Evolutionary conservation across 2,888 invertebrate genomes (phyloP).

Genomic region (Hoplodrina ambigua): DNA sequence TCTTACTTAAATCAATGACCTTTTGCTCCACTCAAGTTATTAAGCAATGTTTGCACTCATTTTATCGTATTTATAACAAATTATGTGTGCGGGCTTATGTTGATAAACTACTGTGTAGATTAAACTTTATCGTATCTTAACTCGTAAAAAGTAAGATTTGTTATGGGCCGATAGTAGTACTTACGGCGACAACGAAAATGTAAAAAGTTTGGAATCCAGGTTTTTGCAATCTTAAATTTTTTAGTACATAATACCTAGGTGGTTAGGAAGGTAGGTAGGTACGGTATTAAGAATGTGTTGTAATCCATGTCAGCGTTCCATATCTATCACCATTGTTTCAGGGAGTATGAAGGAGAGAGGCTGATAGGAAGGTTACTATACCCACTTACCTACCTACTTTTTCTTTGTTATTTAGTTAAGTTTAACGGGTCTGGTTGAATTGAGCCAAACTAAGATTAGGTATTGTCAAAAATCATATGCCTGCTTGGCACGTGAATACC

Average conservation of each 20-base stretch:
- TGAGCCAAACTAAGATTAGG: background rate
- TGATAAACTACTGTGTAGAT: conserved; percentile 36
- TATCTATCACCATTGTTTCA: too few species aligned
- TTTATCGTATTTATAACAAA: conserved; percentile 33
- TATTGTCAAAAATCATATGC: conserved; percentile 3
- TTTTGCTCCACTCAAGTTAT: conserved; percentile 38
- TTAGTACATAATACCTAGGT: too few species aligned
- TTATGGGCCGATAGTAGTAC: conserved; percentile 2
- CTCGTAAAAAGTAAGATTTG: conserved; percentile 11
- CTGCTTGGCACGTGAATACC: conserved; percentile 18
- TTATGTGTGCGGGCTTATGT: conserved; percentile 14
- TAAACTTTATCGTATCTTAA: conserved; percentile 27
- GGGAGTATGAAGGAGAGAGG: too few species aligned
- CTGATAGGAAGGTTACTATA: too few species aligned
- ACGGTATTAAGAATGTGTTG: too few species aligned
- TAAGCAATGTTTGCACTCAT: conserved; percentile 33
- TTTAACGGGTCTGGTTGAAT: background rate
- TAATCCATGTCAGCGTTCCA: too few species aligned
- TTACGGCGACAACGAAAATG: too few species aligned
- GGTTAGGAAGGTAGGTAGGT: too few species aligned
- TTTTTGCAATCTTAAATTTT: too few species aligned
- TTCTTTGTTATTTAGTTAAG: too few species aligned
- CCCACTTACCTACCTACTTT: too few species aligned
- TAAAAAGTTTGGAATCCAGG: too few species aligned
- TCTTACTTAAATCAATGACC: conserved; percentile 50